These are phyloP conservation scores for Synanceia verrucosa DNA, from an alignment of 2,797 vertebrate genomes.

Conservation along the genomic window DNA sequence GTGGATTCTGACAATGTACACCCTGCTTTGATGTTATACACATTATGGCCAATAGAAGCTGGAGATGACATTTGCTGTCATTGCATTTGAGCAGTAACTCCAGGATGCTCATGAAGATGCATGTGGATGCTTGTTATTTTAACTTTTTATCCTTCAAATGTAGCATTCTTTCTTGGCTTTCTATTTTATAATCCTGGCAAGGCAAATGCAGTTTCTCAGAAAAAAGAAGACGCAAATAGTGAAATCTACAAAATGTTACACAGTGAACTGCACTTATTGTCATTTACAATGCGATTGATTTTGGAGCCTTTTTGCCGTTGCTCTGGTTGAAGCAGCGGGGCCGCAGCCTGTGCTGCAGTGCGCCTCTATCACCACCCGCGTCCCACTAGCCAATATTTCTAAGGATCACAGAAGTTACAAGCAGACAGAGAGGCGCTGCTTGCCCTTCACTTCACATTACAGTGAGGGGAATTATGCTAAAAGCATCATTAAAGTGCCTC, in stretches of 20 bases:
- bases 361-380: conserved; percentile 6
- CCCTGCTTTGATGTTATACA: conserved; percentile 9
- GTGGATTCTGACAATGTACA: conserved; percentile 22
- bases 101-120: neutral
- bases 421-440: conserved; percentile 55
- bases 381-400: conserved; percentile 53
- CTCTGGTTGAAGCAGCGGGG: neutral
- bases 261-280: neutral
- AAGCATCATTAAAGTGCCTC: conserved; percentile 72
- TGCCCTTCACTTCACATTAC: conserved; percentile 69
- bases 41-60: conserved; percentile 15
- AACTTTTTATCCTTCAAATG: conserved; percentile 4
- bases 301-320: neutral
- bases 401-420: conserved; percentile 38
- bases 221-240: no score
- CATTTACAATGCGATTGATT: conserved; percentile 5
- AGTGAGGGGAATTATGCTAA: conserved; percentile 67
- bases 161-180: neutral
- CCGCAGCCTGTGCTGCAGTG: conserved; percentile 3
- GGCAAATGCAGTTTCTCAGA: neutral
- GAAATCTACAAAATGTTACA: neutral
- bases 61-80: neutral
- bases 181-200: conserved; percentile 1
- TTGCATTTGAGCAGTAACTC: conserved; percentile 13
- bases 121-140: neutral